Evolutionary conservation across 2,888 invertebrate species (phyloP), one percentile per base, ranked within the genome.

Genomic region (Nomada goodeniana): DNA sequence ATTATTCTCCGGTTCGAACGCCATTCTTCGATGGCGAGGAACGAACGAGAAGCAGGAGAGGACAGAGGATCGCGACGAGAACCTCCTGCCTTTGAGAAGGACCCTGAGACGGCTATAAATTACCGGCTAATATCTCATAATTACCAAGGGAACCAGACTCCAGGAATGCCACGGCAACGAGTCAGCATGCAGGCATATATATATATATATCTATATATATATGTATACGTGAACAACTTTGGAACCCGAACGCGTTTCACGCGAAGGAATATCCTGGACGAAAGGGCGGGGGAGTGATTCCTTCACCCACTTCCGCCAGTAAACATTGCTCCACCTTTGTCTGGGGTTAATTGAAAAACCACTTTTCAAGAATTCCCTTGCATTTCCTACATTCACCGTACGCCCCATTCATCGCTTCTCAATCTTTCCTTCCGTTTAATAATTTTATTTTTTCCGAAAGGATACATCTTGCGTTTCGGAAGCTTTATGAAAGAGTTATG

Each of bases 41-140:
- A 36, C 47, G 26, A 50, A 59, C n/a, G 63, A 67, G 23, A 53
- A 44, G 36, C 23, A 53, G 61, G 68, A 53, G 50, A 63, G 57
- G 75, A 53, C 53, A 42, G 52, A 74, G 72, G 76, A 65, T 76
- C 76, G 82, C 71, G 76, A 82, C 76, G 80, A 77, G 84, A 67
- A 64, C 55, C 70, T 61, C 59, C 80, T 82, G 70, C 74, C 84
- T 82, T 81, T 60, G 85, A 80, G 82, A 88, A 89, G 88, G 89
- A 89, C 89, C 88, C 85, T 81, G 89, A 89, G 89, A 89, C 86
- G 88, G 90, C 90, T 90, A 92, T 92, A 92, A 92, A 92, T 92
- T 92, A 92, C 89, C 86, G 91, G 88, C 90, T 92, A 92, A 92
- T 92, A 92, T 92, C 91, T 92, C 91, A 90, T 92, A 92, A 92